A percentile compares a stretch with the other conserved stretches of the same genome.
These are phyloP conservation scores for Azemiops feae DNA, from an alignment of 2,113 vertebrate genomes.

Conservation along the genomic window DNA sequence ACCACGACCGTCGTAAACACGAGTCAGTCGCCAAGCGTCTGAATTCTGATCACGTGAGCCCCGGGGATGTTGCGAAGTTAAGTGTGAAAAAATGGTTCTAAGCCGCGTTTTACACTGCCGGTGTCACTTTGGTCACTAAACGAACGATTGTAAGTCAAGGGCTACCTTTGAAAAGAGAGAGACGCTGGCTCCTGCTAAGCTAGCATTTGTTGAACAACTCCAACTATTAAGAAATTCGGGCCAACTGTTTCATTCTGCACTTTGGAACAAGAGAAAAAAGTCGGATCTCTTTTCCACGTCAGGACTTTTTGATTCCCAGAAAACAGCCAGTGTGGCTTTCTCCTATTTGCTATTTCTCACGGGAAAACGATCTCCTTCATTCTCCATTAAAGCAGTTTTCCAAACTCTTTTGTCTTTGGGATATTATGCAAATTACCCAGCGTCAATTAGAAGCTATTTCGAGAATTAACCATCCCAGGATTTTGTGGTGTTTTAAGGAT, in stretches of 20 bases:
- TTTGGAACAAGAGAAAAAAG: background rate
- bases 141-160: no score
- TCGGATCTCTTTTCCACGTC: background rate
- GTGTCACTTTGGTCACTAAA: no score
- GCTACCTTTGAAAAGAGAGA: no score
- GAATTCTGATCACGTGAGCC: no score
- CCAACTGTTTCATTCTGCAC: background rate
- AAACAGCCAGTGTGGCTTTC: background rate
- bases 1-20: no score
- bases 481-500: background rate
- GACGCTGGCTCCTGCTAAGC: background rate
- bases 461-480: background rate
- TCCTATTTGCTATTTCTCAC: background rate
- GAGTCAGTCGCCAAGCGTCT: no score
- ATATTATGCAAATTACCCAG: rapidly evolving
- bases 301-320: background rate
- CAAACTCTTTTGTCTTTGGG: no score
- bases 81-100: no score
- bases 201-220: background rate
- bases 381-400: background rate
- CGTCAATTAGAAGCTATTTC: background rate
- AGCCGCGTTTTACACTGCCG: no score
- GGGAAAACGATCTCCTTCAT: background rate
- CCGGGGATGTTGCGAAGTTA: no score
- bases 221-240: background rate